Conservation (phyloP, 2,797 vertebrate genomes). For the Ambastaia sidthimunki region DNA sequence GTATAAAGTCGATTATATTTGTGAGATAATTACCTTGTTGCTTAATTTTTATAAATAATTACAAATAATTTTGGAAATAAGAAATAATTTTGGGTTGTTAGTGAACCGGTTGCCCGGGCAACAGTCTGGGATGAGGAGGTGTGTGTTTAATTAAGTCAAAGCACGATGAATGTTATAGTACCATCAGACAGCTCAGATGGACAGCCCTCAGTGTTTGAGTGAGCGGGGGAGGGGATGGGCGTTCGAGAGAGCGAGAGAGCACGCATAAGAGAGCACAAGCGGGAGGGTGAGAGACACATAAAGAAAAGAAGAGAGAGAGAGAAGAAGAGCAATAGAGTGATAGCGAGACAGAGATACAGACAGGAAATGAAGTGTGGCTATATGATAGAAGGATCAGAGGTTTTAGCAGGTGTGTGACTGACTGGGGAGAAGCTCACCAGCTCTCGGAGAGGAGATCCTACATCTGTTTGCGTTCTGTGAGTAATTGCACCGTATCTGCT, state of each 20-base stretch:
- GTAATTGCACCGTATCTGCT: slow-evolving; percentile 42
- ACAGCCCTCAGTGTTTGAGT: slow-evolving; percentile 61
- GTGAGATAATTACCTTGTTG: background rate
- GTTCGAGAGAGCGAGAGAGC: slow-evolving; percentile 45
- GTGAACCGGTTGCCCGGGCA: slow-evolving; percentile 76
- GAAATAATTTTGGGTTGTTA: slow-evolving; percentile 54
- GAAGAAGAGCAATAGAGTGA: slow-evolving; percentile 45
- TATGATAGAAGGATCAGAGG: slow-evolving; percentile 60
- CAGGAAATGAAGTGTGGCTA: slow-evolving; percentile 38
- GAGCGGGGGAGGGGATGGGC: slow-evolving; percentile 57
- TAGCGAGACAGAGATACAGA: slow-evolving; percentile 41
- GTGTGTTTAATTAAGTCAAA: slow-evolving; percentile 65
- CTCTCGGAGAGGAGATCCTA: slow-evolving; percentile 5
- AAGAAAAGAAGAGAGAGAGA: slow-evolving; percentile 39
- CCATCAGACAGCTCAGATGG: slow-evolving; percentile 58
- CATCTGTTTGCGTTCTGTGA: slow-evolving; percentile 42
- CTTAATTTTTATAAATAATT: no score
- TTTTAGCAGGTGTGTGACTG: slow-evolving; percentile 71
- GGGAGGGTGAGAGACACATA: slow-evolving; percentile 40
- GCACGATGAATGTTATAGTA: slow-evolving; percentile 59
- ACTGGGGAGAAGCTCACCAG: slow-evolving; percentile 45
- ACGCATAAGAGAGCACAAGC: slow-evolving; percentile 32
- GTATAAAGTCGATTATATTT: background rate
- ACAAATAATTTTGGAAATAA: no score
- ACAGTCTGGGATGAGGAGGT: slow-evolving; percentile 65